Base-by-base conservation (phyloP, 1,140 invertebrate genomes). In the Panulirus ornatus region DNA sequence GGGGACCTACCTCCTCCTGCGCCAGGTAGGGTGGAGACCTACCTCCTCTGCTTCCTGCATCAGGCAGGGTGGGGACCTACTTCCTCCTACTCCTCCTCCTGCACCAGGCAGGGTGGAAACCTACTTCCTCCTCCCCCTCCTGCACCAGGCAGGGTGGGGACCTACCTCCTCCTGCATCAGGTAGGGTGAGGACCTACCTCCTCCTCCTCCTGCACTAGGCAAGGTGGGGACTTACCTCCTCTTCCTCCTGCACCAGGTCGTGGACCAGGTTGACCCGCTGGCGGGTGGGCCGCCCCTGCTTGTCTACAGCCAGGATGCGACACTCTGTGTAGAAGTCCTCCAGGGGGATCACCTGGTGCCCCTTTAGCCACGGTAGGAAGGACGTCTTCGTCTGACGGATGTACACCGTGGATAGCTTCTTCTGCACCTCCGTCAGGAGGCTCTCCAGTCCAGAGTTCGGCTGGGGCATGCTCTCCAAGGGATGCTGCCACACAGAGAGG, bases 301-400 rank as follows among this genome's bases (percentile, higher is more conserved):
- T 83, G 22, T 89, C 87, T 3, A 83, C 79, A 8, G 87, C 79
- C 34, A 89, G 79, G 79, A 89, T 84, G 40, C 87, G n/a, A 0
- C 79, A 89, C n/a, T 83, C 47, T 1, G 87, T 89, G 70, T 89
- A 89, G 51, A 89, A 89, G 1, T 83, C 87, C 6, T 42, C 84
- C 87, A 89, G 79, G 11, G 85, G 85, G 38, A 88, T 89, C 2
- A 83, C 81, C 51, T 89, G 79, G 42, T 84, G 87, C 19, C 87
- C 87, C 71, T 84, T 83, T 0, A 89, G 51, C 87, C 87, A 89
- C 5, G 87, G 87, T 22, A 89, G 44, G 47, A 89, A 81, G 0
- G 87, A 89, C 14, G 79, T 89, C 78, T 82, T 82, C 0, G 87
- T 89, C 47, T 89, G 87, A 9, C 70, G 40, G 14, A 58, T 82